A percentile compares a stretch with the other conserved stretches of the same genome.
These are phyloP conservation scores for Sogatella furcifera DNA, from an alignment of 1,140 invertebrate species.

Conservation along the genomic window DNA sequence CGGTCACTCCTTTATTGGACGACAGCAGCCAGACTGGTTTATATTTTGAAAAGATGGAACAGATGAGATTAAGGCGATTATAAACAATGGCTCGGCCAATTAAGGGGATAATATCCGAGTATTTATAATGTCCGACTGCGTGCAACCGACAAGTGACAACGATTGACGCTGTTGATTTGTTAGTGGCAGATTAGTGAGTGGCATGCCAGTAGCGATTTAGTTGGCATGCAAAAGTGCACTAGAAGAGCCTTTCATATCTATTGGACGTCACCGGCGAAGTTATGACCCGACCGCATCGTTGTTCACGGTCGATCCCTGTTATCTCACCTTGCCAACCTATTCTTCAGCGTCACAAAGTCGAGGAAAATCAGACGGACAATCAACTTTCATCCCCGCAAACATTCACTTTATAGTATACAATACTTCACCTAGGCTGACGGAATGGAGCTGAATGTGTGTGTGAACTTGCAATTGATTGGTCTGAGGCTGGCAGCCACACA, in stretches of 20 bases:
- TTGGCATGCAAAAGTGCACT: neutral
- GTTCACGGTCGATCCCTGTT: neutral
- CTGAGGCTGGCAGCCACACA: too few relatives aligned
- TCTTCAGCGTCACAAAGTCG: too few relatives aligned
- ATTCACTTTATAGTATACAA: too few relatives aligned
- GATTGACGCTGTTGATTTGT: constrained; percentile 1
- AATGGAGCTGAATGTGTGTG: too few relatives aligned
- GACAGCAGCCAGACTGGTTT: neutral
- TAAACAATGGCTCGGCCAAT: neutral
- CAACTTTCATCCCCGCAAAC: too few relatives aligned
- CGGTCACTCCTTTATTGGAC: too few relatives aligned
- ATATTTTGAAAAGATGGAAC: constrained; percentile 3
- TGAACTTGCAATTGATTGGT: too few relatives aligned
- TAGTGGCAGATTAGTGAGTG: neutral
- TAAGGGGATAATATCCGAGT: neutral
- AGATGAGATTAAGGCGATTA: neutral
- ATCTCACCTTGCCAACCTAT: too few relatives aligned
- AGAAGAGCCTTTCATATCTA: neutral
- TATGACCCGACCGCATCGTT: neutral
- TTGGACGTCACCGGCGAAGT: neutral
- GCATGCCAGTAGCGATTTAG: neutral
- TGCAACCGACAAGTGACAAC: neutral
- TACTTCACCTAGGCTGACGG: too few relatives aligned
- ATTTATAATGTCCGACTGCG: neutral
- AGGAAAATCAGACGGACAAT: too few relatives aligned